Evolutionary conservation across 2,888 invertebrate species (phyloP).

Genomic region (Nowickia ferox): DNA sequence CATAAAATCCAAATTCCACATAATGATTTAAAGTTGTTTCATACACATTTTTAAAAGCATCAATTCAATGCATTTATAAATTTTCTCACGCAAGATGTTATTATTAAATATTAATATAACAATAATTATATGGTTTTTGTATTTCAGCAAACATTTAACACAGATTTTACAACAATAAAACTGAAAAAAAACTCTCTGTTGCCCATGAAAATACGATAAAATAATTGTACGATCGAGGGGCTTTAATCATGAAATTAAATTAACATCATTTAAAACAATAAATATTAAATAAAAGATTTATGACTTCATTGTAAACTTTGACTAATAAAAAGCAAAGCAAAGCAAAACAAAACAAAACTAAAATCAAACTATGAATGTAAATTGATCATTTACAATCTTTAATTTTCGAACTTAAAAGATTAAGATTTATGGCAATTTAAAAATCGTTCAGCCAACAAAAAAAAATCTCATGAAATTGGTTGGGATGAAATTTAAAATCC

Average conservation of each 20-base stretch:
- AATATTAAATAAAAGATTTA: slow-evolving; percentile 51
- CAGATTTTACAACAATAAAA: slow-evolving; percentile 46
- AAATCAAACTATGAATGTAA: slow-evolving; percentile 21
- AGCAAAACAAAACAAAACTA: neutral
- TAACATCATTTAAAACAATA: slow-evolving; percentile 18
- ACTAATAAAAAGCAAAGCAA: slow-evolving; percentile 39
- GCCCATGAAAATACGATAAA: slow-evolving; percentile 3
- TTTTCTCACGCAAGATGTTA: slow-evolving; percentile 42
- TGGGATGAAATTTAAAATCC: slow-evolving; percentile 5
- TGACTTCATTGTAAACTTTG: slow-evolving; percentile 28
- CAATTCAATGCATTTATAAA: neutral
- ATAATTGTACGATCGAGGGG: slow-evolving; percentile 28
- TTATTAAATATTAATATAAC: slow-evolving; percentile 25
- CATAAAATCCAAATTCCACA: neutral
- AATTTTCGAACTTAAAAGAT: slow-evolving; percentile 30
- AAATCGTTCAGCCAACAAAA: neutral
- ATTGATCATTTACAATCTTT: slow-evolving; percentile 45
- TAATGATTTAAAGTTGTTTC: slow-evolving; percentile 35
- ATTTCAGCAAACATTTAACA: slow-evolving; percentile 62
- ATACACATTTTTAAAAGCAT: neutral
- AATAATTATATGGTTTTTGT: slow-evolving; percentile 61
- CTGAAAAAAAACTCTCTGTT: slow-evolving; percentile 21
- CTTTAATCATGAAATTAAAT: slow-evolving; percentile 10
- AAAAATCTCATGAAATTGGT: slow-evolving; percentile 31
- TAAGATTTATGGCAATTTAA: slow-evolving; percentile 26